Conservation (phyloP, 2,888 invertebrate genomes). For the Thereva nobilitata region DNA sequence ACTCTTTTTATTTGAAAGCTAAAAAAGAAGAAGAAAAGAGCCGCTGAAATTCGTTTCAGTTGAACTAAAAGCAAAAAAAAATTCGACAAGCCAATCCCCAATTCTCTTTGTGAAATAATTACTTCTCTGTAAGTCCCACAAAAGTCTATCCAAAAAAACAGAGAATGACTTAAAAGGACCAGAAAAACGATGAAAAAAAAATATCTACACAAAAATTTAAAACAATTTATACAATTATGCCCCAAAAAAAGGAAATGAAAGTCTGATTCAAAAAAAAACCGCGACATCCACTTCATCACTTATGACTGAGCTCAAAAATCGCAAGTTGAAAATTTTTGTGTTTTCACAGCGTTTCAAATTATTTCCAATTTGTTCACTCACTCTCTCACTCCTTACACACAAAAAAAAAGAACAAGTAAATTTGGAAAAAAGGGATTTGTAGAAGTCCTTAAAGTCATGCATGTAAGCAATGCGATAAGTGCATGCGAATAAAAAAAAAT, state of each 20-base stretch:
- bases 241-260: background rate
- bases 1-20: no score
- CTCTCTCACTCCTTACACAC: background rate
- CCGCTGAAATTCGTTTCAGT: no score
- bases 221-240: slow-evolving; percentile 5
- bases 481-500: slow-evolving; percentile 32
- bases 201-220: slow-evolving; percentile 14
- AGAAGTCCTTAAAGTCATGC: slow-evolving; percentile 2
- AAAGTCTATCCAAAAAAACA: no score
- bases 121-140: no score
- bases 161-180: slow-evolving; percentile 4
- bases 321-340: slow-evolving; percentile 22
- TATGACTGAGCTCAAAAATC: slow-evolving; percentile 33
- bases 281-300: slow-evolving; percentile 37
- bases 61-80: no score
- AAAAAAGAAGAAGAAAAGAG: no score
- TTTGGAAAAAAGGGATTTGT: background rate
- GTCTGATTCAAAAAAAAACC: slow-evolving; percentile 13
- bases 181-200: slow-evolving; percentile 6
- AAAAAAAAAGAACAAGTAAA: background rate
- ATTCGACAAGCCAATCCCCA: no score
- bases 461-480: slow-evolving; percentile 32
- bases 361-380: background rate
- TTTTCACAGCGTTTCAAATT: slow-evolving; percentile 14
- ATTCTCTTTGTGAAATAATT: no score